A percentile compares a stretch with the other conserved stretches of the same genome.
These are phyloP conservation scores for Aviceda subcristata DNA, from an alignment of 2,113 vertebrate species.

Conservation along the genomic window DNA sequence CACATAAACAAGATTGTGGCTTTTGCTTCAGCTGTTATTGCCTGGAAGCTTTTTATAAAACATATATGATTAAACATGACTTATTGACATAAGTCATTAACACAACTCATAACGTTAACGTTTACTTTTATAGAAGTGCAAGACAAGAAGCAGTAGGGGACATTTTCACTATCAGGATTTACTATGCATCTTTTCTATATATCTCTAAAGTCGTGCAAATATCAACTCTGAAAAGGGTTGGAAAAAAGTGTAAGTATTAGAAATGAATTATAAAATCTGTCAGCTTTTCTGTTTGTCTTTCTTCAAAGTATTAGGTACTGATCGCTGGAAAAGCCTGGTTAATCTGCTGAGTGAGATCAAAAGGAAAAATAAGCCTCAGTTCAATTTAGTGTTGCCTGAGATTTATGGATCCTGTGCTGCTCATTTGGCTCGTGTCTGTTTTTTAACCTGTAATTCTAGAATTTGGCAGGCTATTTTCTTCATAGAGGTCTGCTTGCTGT, in stretches of 20 bases:
- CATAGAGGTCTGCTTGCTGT: background rate
- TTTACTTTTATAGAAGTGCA: background rate
- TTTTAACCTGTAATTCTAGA: conserved; percentile 28
- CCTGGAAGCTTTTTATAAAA: background rate
- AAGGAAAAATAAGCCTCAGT: conserved; percentile 11
- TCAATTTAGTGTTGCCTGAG: conserved; percentile 23
- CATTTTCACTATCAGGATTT: background rate
- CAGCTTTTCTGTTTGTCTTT: background rate
- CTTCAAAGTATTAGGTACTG: background rate
- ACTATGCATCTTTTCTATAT: background rate
- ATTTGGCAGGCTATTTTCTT: background rate
- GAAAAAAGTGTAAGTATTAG: background rate
- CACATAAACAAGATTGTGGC: background rate
- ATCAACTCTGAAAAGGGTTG: background rate
- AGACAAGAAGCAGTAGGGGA: background rate
- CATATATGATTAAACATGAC: background rate
- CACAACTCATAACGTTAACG: background rate
- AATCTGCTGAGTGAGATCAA: conserved; percentile 44
- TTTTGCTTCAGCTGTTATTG: background rate
- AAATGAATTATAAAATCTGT: conserved; percentile 11
- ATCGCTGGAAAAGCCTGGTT: conserved; percentile 6
- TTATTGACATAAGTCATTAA: background rate
- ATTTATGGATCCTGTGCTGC: conserved; percentile 52
- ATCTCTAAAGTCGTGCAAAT: background rate
- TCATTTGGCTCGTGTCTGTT: background rate